These are phyloP conservation scores for Dasyprocta punctata DNA, from an alignment of 2,113 vertebrate genomes.

Conservation along the genomic window DNA sequence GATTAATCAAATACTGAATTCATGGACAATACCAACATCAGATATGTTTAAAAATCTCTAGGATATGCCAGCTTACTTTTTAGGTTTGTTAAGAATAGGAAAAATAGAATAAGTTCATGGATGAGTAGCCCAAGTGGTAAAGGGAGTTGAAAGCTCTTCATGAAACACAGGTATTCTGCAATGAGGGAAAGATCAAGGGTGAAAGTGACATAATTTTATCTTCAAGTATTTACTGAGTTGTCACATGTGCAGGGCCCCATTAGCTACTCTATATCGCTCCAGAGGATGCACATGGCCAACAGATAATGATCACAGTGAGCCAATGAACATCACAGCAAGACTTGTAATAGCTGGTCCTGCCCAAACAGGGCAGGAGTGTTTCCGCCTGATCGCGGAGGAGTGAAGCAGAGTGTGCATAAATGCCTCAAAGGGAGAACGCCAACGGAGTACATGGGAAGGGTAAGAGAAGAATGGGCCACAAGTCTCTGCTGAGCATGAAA, in stretches of 20 bases:
- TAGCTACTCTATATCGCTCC: background rate
- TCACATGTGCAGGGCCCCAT: background rate
- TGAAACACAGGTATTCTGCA: background rate
- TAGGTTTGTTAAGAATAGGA: constrained; percentile 41
- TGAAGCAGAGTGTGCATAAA: background rate
- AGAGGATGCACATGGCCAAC: background rate
- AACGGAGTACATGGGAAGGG: background rate
- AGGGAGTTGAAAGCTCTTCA: background rate
- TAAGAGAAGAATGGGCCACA: background rate
- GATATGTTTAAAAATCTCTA: constrained; percentile 22
- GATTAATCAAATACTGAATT: constrained; percentile 9
- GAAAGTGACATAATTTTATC: background rate
- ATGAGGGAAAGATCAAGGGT: background rate
- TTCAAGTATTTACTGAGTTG: background rate
- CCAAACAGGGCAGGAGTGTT: background rate
- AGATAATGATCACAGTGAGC: background rate
- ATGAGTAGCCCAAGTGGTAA: background rate
- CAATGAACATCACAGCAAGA: background rate
- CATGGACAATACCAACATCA: background rate
- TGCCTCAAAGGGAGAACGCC: background rate
- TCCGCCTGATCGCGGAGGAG: background rate
- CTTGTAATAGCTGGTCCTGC: background rate
- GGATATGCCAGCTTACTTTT: background rate
- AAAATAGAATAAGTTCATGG: background rate
- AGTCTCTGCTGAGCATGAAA: background rate